These are phyloP conservation scores for Halictus ligatus DNA, from an alignment of 2,888 invertebrate species.

Conservation along the genomic window DNA sequence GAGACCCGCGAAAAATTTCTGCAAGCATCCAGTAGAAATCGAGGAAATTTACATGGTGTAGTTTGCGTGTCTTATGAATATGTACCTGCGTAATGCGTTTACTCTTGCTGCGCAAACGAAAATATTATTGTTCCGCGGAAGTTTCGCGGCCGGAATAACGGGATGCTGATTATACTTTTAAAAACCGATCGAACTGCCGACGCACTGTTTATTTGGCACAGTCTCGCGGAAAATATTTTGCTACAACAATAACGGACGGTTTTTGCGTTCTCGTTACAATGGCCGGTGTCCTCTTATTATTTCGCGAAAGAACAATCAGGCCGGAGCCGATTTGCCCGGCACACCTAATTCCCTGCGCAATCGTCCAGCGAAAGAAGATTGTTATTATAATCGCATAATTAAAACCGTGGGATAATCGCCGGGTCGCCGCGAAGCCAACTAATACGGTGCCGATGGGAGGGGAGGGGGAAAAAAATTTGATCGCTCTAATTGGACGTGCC, in stretches of 20 bases:
- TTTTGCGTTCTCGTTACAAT: background rate
- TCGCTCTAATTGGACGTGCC: background rate
- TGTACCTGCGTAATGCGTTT: background rate
- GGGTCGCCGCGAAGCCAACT: background rate
- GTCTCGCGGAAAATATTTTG: background rate
- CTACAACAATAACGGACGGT: background rate
- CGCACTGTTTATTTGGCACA: background rate
- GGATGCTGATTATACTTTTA: conserved; percentile 2
- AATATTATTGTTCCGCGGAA: background rate
- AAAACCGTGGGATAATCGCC: background rate
- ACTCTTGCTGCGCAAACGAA: background rate
- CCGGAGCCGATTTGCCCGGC: background rate
- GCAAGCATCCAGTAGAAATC: background rate
- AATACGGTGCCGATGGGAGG: background rate
- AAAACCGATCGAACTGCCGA: background rate
- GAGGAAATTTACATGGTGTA: background rate
- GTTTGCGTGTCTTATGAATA: background rate
- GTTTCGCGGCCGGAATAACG: background rate
- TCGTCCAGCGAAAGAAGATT: background rate
- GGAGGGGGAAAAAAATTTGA: background rate
- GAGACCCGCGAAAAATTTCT: no score
- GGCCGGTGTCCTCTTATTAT: background rate
- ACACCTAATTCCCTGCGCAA: background rate
- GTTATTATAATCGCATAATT: conserved; percentile 5
- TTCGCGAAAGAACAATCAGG: background rate